Percentiles rank a stretch among this genome's conserved stretches.
These are phyloP conservation scores for Philonicus albiceps DNA, from an alignment of 2,888 invertebrate species.

Conservation along the genomic window DNA sequence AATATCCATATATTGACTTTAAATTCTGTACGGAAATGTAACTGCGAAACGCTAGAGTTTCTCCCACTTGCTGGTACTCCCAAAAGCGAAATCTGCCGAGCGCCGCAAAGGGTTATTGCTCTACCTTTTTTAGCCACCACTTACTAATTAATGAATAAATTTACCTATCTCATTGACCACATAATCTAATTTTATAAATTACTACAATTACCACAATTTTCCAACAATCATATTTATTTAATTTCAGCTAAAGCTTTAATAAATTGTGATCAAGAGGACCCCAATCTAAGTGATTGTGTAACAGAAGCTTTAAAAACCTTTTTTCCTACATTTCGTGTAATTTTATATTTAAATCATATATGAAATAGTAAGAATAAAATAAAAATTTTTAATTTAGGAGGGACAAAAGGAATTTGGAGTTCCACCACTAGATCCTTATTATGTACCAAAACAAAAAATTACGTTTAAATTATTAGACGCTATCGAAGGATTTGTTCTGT, in stretches of 20 bases:
- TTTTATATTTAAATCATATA: not conserved
- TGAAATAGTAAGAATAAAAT: not conserved
- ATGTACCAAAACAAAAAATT: conserved; percentile 53
- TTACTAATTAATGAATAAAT: too few relatives aligned
- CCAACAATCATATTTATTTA: not conserved
- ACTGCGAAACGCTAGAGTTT: too few relatives aligned
- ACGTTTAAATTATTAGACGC: conserved; percentile 56
- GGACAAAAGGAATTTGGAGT: conserved; percentile 59
- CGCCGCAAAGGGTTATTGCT: too few relatives aligned
- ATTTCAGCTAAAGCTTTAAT: conserved; percentile 66
- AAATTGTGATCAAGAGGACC: conserved; percentile 67
- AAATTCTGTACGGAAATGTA: too few relatives aligned
- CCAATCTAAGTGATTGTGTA: conserved; percentile 69
- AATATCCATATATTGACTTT: too few relatives aligned
- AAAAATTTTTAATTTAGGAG: not conserved
- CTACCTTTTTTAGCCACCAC: too few relatives aligned
- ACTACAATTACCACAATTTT: not conserved
- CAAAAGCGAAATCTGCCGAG: too few relatives aligned
- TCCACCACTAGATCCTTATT: conserved; percentile 60
- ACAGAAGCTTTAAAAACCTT: conserved; percentile 67
- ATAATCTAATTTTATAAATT: too few relatives aligned
- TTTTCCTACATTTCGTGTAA: conserved; percentile 60
- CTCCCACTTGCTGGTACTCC: too few relatives aligned
- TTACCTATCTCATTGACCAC: too few relatives aligned
- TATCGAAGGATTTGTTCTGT: conserved; percentile 56